Conservation (phyloP, 2,113 vertebrate species). For the Cercopithecus mona region DNA sequence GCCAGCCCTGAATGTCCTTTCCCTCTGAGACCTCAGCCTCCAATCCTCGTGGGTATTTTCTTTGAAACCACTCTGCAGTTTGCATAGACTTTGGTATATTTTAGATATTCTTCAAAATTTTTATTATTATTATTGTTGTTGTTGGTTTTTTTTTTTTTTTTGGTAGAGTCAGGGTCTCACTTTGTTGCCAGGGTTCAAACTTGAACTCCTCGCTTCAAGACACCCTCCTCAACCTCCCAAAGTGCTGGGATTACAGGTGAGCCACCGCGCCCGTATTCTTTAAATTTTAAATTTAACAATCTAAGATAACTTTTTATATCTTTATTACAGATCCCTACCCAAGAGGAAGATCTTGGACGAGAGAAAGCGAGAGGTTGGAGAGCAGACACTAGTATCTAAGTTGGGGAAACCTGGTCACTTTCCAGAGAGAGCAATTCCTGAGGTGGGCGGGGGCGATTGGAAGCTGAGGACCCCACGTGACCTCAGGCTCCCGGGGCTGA, state of each 20-base stretch:
- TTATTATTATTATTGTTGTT: too few relatives aligned
- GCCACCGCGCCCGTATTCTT: too few relatives aligned
- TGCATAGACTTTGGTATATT: neutral
- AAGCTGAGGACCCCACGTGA: conserved; percentile 47
- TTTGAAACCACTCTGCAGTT: neutral
- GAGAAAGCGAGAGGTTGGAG: neutral
- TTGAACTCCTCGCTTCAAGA: too few relatives aligned
- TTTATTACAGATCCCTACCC: neutral
- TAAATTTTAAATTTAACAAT: neutral
- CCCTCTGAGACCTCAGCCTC: neutral
- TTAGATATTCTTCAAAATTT: neutral
- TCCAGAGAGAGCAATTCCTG: accelerated
- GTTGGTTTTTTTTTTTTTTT: too few relatives aligned
- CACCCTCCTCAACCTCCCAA: too few relatives aligned
- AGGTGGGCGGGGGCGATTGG: accelerated
- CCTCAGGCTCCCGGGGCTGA: neutral
- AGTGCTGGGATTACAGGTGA: too few relatives aligned
- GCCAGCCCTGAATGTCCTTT: neutral
- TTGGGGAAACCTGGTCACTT: accelerated
- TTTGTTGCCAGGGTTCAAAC: too few relatives aligned
- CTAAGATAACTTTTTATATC: conserved; percentile 14
- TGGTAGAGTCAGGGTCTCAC: too few relatives aligned
- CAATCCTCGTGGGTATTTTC: neutral
- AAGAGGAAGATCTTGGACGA: neutral
- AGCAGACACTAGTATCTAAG: neutral